phyloP scores from a whole-genome alignment of 2,113 vertebrate genomes.

The Hippolais icterina region DNA sequence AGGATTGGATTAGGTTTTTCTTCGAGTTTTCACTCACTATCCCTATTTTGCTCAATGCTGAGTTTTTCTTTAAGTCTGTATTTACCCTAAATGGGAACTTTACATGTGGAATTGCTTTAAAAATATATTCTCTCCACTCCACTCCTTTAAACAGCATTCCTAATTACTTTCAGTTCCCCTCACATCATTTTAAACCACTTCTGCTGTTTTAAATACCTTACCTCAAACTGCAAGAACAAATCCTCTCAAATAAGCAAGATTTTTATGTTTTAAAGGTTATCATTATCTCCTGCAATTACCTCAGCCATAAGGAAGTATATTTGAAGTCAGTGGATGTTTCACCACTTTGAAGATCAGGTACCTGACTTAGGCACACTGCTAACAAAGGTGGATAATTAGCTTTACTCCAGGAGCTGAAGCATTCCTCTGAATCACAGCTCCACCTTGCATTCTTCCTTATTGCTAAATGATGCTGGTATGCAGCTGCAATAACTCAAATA shows the following conservation, averaged over 20 bases:
- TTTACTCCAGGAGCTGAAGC: not conserved
- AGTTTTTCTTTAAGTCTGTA: not conserved
- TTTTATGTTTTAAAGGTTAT: not conserved
- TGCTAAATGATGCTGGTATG: not conserved
- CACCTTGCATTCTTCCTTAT: not conserved
- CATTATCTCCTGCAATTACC: not conserved
- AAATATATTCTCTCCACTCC: not conserved
- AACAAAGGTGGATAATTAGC: constrained; percentile 1
- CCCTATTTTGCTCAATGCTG: not conserved
- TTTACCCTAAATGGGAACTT: not conserved
- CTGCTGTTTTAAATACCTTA: not conserved
- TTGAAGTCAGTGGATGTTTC: constrained; percentile 1
- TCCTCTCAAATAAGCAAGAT: not conserved
- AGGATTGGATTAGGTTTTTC: not conserved
- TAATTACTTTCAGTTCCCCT: not conserved
- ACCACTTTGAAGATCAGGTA: not conserved
- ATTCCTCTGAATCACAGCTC: constrained; percentile 45
- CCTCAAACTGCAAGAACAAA: not conserved
- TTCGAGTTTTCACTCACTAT: fast-evolving
- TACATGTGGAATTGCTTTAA: not conserved
- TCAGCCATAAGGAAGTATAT: not conserved
- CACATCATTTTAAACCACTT: not conserved
- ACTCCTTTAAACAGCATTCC: not conserved
- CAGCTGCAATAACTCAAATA: not conserved
- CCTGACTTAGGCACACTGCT: not conserved